phyloP scores from a whole-genome alignment of 2,888 invertebrate genomes.

The Cephus runcator region DNA sequence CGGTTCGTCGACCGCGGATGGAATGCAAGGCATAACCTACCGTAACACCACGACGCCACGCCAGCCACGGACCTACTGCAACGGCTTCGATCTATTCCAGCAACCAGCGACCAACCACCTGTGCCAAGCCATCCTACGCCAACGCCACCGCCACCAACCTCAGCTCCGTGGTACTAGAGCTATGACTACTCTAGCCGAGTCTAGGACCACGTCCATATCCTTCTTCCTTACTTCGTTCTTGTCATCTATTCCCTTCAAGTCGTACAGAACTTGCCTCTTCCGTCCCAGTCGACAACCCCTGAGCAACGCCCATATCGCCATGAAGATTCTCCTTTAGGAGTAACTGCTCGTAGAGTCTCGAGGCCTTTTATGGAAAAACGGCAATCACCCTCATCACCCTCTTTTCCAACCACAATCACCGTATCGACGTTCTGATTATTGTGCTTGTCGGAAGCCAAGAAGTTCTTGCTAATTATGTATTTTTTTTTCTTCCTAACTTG shows the following conservation, averaged over 20 bases:
- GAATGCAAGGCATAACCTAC: constrained; percentile 64
- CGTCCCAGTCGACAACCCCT: background rate
- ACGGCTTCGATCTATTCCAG: constrained; percentile 8
- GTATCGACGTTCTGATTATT: background rate
- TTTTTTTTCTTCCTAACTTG: background rate
- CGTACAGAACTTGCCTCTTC: background rate
- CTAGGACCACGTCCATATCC: background rate
- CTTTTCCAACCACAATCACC: background rate
- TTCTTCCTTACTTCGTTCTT: background rate
- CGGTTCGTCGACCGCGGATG: constrained; percentile 62
- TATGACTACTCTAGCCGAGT: background rate
- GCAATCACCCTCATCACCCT: background rate
- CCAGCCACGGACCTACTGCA: constrained; percentile 23
- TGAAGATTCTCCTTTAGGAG: background rate
- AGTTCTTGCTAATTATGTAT: background rate
- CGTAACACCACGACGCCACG: constrained; percentile 55
- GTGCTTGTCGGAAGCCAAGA: background rate
- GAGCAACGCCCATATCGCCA: background rate
- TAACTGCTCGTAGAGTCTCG: background rate
- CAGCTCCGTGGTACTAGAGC: constrained; percentile 15
- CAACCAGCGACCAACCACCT: constrained; percentile 1
- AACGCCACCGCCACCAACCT: constrained; percentile 7
- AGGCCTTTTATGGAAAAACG: background rate
- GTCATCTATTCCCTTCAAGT: background rate
- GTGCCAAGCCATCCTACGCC: background rate